A percentile compares a stretch with the other conserved stretches of the same genome.
phyloP scores from a whole-genome alignment of 1,140 invertebrate species.

The Philotrypesis tridentata region DNA sequence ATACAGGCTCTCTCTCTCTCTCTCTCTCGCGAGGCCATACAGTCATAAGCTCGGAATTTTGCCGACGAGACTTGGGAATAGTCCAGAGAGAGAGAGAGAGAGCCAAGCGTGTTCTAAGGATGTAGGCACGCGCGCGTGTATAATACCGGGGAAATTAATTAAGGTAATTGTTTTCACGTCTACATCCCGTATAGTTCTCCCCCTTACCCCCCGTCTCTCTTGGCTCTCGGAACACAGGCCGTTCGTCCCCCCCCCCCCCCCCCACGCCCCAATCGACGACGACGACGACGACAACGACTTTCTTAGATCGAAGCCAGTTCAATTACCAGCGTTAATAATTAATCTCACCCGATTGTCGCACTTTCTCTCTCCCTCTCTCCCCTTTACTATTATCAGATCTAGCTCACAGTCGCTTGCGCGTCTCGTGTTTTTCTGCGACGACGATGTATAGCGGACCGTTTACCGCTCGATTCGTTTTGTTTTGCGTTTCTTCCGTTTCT shows the following conservation, averaged over 20 bases:
- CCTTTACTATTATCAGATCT: too few species aligned
- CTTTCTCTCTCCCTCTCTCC: too few species aligned
- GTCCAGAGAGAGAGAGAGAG: too few species aligned
- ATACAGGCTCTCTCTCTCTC: neutral
- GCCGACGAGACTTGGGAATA: neutral
- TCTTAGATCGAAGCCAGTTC: slow-evolving; percentile 68
- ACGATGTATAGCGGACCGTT: neutral
- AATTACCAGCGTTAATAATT: slow-evolving; percentile 70
- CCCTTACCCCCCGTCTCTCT: too few species aligned
- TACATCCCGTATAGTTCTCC: neutral
- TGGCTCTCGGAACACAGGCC: too few species aligned
- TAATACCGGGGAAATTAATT: neutral
- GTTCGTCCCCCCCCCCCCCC: too few species aligned
- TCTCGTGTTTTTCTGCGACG: neutral
- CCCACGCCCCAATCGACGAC: slow-evolving; percentile 35
- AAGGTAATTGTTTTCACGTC: neutral
- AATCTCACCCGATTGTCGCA: slow-evolving; percentile 52
- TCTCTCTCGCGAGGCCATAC: neutral
- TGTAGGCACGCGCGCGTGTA: too few species aligned
- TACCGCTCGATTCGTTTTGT: neutral
- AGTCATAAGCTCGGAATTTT: slow-evolving; percentile 5
- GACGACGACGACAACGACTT: slow-evolving; percentile 55
- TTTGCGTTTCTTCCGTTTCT: too few species aligned
- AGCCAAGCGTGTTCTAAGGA: too few species aligned
- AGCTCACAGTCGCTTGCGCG: neutral